Conservation (phyloP, 2,888 invertebrate species). For the Clanis bilineata region DNA sequence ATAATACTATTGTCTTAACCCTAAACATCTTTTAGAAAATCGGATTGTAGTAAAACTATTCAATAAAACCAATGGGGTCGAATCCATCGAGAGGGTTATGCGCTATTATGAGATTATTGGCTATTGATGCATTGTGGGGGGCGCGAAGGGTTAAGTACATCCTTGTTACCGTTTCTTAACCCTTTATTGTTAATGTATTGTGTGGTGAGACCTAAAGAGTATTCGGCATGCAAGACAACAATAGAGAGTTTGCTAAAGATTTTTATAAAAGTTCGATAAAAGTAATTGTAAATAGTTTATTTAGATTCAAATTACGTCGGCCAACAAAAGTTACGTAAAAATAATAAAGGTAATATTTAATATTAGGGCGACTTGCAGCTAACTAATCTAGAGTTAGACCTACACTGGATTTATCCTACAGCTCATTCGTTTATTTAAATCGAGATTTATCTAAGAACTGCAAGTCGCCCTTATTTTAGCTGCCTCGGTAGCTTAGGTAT, state of each 20-base stretch:
- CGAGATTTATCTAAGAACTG: no score
- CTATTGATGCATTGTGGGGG: slow-evolving; percentile 74
- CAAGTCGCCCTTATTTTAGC: no score
- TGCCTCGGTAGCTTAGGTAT: no score
- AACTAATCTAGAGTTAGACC: no score
- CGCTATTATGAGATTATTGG: slow-evolving; percentile 79
- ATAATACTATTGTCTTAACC: not conserved
- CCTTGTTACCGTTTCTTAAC: slow-evolving; percentile 52
- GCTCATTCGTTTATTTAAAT: no score
- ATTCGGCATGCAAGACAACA: not conserved
- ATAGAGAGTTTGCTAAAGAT: not conserved
- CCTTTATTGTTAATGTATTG: slow-evolving; percentile 6
- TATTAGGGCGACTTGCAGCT: no score
- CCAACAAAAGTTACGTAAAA: not conserved
- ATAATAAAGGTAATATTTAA: no score
- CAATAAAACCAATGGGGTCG: slow-evolving; percentile 40
- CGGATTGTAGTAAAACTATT: slow-evolving; percentile 42
- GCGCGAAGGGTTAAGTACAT: slow-evolving; percentile 71
- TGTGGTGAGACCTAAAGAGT: slow-evolving; percentile 1
- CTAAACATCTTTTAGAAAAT: slow-evolving; percentile 39
- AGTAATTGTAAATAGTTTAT: not conserved
- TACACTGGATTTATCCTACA: no score
- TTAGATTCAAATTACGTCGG: not conserved
- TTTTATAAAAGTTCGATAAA: not conserved
- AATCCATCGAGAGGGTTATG: slow-evolving; percentile 34